Evolutionary conservation across 2,888 invertebrate species (phyloP), one percentile per base, ranked within the genome.

Genomic region (Tanytarsus gracilentus): DNA sequence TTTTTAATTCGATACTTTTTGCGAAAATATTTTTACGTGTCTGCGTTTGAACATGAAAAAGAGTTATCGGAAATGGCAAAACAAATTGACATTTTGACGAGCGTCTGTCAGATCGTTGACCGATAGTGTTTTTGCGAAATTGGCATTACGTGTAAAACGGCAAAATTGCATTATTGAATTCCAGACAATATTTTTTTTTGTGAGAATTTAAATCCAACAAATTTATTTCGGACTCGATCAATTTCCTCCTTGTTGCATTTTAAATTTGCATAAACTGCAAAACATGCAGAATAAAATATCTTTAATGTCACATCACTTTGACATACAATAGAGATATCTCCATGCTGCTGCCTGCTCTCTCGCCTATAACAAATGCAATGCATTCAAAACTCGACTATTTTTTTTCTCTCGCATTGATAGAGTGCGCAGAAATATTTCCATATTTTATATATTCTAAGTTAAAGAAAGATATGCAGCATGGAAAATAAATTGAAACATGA

Each of bases 321-420:
- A 56, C 55, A 56, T 39, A 56, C 55, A 56, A 56, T 56, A 56
- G 55, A 56, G 55, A 56, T 56, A 56, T 56, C 55, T 56, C 33
- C 9, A 23, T 33, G 55, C 40, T n/a, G n/a, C 36, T 23, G 9
- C n/a, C n/a, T n/a, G n/a, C n/a, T n/a, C n/a, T n/a, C n/a, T n/a
- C n/a, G n/a, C 44, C 11, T 44, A 44, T 44, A 16, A 16, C 7
- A n/a, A 14, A 3, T 40, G 14, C n/a, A n/a, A 7, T 40, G 14
- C 14, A 48, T 18, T 23, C 9, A 3, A 39, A 39, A 39, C 14
- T 39, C 39, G 4, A n/a, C n/a, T n/a, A n/a, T n/a, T n/a, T n/a
- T n/a, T n/a, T n/a, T n/a, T n/a, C n/a, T n/a, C n/a, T n/a, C n/a
- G n/a, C n/a, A n/a, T n/a, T n/a, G n/a, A n/a, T n/a, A n/a, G n/a